phyloP scores from a whole-genome alignment of 1,140 invertebrate genomes.

The Aradophagus sp. region DNA sequence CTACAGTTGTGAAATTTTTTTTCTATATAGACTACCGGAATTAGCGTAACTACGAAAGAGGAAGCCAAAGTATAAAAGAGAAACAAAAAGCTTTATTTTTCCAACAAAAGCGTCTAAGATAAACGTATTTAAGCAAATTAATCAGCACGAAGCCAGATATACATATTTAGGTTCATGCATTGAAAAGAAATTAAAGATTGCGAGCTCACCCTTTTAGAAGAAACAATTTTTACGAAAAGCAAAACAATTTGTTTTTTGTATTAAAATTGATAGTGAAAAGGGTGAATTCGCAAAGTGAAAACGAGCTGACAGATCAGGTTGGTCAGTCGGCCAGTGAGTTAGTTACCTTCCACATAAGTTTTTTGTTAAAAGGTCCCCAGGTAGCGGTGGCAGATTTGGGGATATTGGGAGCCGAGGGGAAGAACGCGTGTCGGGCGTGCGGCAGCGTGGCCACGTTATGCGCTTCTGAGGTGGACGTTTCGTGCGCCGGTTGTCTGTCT shows the following conservation, averaged over 20 bases:
- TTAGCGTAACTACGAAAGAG: neutral
- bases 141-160: slow-evolving; percentile 57
- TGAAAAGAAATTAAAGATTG: slow-evolving; percentile 35
- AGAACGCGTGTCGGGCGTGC: slow-evolving; percentile 77
- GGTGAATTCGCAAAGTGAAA: slow-evolving; percentile 19
- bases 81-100: slow-evolving; percentile 22
- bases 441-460: slow-evolving; percentile 76
- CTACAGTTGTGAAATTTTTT: too few species aligned
- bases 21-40: too few species aligned
- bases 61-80: slow-evolving; percentile 12
- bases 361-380: slow-evolving; percentile 80
- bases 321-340: slow-evolving; percentile 61
- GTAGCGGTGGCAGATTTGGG: slow-evolving; percentile 79
- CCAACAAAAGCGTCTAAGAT: slow-evolving; percentile 45
- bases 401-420: slow-evolving; percentile 77
- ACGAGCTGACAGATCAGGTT: slow-evolving; percentile 21
- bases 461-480: slow-evolving; percentile 70
- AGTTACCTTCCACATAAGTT: slow-evolving; percentile 81
- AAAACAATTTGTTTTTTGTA: too few species aligned
- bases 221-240: too few species aligned
- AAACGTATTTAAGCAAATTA: slow-evolving; percentile 47
- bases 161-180: slow-evolving; percentile 59
- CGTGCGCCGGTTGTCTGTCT: slow-evolving; percentile 71
- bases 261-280: slow-evolving; percentile 18
- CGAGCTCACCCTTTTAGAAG: slow-evolving; percentile 21